Evolutionary conservation across 2,888 invertebrate species (phyloP).

Genomic region (Mactromeris polynyma): DNA sequence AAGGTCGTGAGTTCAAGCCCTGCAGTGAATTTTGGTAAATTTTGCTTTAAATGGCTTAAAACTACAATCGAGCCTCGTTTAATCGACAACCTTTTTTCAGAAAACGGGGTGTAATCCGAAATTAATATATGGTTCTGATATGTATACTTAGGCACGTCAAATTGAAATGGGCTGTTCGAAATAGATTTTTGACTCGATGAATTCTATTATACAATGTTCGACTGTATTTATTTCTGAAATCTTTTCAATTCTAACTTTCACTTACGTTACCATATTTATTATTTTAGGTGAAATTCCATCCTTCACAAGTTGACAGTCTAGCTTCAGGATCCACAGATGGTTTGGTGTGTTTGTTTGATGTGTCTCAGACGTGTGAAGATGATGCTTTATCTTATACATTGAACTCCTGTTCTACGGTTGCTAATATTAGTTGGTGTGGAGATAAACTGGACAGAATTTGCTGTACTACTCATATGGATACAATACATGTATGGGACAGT

Average conservation of each 20-base stretch:
- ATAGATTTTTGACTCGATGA: too few relatives aligned
- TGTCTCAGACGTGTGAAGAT: constrained; percentile 92
- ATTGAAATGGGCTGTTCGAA: too few relatives aligned
- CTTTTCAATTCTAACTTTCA: neutral
- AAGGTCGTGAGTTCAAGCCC: too few relatives aligned
- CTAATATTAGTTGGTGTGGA: constrained; percentile 80
- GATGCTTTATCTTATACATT: constrained; percentile 93
- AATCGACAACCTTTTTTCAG: too few relatives aligned
- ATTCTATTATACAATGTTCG: too few relatives aligned
- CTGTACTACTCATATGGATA: constrained; percentile 80
- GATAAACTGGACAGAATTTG: constrained; percentile 68
- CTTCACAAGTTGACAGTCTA: constrained; percentile 86
- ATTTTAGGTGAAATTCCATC: constrained; percentile 80
- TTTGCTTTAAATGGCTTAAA: too few relatives aligned
- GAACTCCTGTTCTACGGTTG: constrained; percentile 93
- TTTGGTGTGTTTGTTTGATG: constrained; percentile 94
- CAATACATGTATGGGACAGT: constrained; percentile 80
- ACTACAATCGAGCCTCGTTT: too few relatives aligned
- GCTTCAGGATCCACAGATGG: constrained; percentile 94
- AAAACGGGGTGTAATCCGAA: too few relatives aligned
- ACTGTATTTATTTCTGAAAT: neutral
- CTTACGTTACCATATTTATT: neutral
- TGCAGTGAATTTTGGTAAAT: too few relatives aligned
- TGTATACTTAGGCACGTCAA: too few relatives aligned
- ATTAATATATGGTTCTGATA: too few relatives aligned